These are phyloP conservation scores for Eulemur macaco DNA, from an alignment of 2,113 vertebrate genomes.

Conservation along the genomic window DNA sequence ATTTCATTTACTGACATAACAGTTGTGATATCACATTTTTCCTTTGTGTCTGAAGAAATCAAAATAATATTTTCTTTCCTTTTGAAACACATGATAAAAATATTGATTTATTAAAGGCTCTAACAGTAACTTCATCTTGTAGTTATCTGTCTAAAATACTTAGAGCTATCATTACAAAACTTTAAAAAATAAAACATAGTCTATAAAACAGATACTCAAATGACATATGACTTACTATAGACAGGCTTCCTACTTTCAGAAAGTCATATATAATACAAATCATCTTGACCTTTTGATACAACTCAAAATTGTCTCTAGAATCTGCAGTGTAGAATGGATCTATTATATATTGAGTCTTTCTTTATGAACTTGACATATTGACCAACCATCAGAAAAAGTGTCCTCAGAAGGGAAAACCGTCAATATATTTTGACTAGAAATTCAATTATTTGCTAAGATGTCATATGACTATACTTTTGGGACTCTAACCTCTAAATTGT, in stretches of 20 bases:
- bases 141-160: background rate
- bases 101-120: background rate
- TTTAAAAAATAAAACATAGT: background rate
- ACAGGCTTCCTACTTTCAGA: background rate
- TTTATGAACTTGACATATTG: conserved; percentile 17
- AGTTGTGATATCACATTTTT: background rate
- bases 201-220: background rate
- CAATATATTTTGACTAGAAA: conserved; percentile 36
- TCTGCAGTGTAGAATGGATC: background rate
- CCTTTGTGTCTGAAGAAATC: background rate
- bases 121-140: background rate
- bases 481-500: background rate
- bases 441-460: conserved; percentile 27
- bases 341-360: background rate
- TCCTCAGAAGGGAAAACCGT: background rate
- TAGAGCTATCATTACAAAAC: background rate
- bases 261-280: background rate
- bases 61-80: background rate
- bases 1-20: background rate
- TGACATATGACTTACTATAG: background rate
- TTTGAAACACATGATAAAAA: background rate
- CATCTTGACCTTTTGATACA: background rate
- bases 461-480: background rate
- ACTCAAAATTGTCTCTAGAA: background rate
- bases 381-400: background rate